Evolutionary conservation across 2,888 invertebrate species (phyloP), one percentile per base, ranked within the genome.

Genomic region (Pelosia muscerda): DNA sequence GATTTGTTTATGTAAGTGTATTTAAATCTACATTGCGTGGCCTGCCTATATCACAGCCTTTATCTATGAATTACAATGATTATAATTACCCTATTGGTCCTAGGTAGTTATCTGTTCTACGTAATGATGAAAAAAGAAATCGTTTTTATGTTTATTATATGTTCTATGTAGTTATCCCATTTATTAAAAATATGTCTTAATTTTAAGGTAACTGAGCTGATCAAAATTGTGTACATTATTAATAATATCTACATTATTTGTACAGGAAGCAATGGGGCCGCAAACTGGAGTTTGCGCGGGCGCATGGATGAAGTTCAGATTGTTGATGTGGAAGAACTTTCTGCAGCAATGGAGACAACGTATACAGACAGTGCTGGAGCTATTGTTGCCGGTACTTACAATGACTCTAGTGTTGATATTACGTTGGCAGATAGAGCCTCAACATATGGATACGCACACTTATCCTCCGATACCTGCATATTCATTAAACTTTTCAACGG

Each of bases 271-370:
- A 57, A 72, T 69, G 49, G 79, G 73, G 66, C 59, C 80, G 25
- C 34, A 68, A 75, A 61, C 23, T n/a, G 28, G 73, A 72, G 56
- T 72, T 62, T 87, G 86, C 62, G 88, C 93, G 2, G 82, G 85
- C 19, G 87, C 90, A 4, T 94, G 92, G 86, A 91, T 95, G 42
- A 96, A 97, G 87, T 97, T 98, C 85, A 87, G 95, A 19, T 92
- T 98, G 73, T 91, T 98, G 69, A 95, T 97, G 89, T 98, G 98
- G 98, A 98, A 98, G 91, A 98, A 98, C 88, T 97, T 96, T 92
- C 89, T 97, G 4, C 95, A 98, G 57, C 97, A 98, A 92, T 96
- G 96, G 94, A 94, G 97, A 72, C 97, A 96, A 88, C 96, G 96
- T 63, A 74, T 96, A 56, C 96, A 97, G 85, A 96, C 97, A 0